Percentiles rank a stretch among this genome's conserved stretches.
Conservation (phyloP, 2,797 vertebrate species). For the Gymnocypris eckloni region DNA sequence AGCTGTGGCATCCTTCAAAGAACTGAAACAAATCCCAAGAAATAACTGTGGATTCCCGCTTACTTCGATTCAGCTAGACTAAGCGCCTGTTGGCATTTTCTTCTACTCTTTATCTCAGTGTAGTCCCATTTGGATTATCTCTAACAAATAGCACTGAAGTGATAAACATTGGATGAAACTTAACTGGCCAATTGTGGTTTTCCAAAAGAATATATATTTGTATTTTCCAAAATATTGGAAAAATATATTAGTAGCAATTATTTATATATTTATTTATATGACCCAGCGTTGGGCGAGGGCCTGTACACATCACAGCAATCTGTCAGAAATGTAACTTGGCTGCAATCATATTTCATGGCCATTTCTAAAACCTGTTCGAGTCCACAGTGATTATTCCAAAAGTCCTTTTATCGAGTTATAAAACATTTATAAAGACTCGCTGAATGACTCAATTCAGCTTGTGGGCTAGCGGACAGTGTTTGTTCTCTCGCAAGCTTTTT, state of each 20-base stretch:
- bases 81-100: slow-evolving; percentile 12
- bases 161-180: slow-evolving; percentile 36
- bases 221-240: no score
- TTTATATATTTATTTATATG: no score
- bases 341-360: slow-evolving; percentile 57
- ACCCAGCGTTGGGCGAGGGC: no score
- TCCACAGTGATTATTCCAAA: slow-evolving; percentile 58
- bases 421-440: slow-evolving; percentile 55
- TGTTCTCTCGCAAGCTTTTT: slow-evolving; percentile 38
- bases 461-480: slow-evolving; percentile 36
- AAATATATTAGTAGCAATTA: no score
- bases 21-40: slow-evolving; percentile 30
- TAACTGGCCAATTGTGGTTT: neutral
- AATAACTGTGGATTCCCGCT: slow-evolving; percentile 20
- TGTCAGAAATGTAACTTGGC: slow-evolving; percentile 39
- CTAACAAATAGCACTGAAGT: neutral
- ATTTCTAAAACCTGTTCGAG: slow-evolving; percentile 55
- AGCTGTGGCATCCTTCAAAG: slow-evolving; percentile 43
- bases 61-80: slow-evolving; percentile 25
- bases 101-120: slow-evolving; percentile 7
- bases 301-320: neutral
- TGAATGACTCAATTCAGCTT: slow-evolving; percentile 52
- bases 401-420: slow-evolving; percentile 59
- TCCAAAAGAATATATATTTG: slow-evolving; percentile 13
- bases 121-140: slow-evolving; percentile 29